These are phyloP conservation scores for Amphilophus citrinellus DNA, from an alignment of 2,113 vertebrate genomes.

Conservation along the genomic window DNA sequence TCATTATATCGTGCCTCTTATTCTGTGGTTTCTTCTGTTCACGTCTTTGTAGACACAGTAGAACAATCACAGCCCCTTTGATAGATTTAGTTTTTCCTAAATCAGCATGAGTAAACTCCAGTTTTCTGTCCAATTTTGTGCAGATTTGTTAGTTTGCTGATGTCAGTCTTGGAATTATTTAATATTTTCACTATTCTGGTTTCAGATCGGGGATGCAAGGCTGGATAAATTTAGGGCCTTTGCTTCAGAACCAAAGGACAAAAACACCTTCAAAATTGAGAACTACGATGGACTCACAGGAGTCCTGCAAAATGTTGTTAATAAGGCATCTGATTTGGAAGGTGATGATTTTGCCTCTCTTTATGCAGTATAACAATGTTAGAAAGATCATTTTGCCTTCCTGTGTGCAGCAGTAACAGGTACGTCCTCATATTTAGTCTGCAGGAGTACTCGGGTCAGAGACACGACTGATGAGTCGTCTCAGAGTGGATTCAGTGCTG, in stretches of 20 bases:
- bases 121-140: no score
- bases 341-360: no score
- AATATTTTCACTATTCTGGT: conserved; percentile 1
- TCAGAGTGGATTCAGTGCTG: conserved; percentile 73
- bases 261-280: conserved; percentile 71
- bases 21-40: neutral
- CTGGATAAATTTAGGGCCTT: neutral
- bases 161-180: neutral
- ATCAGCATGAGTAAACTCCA: neutral
- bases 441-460: conserved; percentile 31
- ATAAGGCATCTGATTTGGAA: no score
- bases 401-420: neutral
- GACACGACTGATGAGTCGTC: conserved; percentile 66
- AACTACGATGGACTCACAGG: conserved; percentile 72
- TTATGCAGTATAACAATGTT: no score
- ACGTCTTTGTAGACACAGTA: neutral
- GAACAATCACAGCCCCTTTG: neutral
- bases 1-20: rapidly evolving
- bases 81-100: neutral
- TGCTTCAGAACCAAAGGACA: conserved; percentile 65
- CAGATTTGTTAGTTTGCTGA: neutral
- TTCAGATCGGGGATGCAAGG: conserved; percentile 27
- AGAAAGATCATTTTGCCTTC: conserved; percentile 74
- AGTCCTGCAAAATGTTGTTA: conserved; percentile 76
- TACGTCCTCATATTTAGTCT: conserved; percentile 36